Evolutionary conservation across 2,113 vertebrate genomes (phyloP).

Genomic region (Cairina moschata): DNA sequence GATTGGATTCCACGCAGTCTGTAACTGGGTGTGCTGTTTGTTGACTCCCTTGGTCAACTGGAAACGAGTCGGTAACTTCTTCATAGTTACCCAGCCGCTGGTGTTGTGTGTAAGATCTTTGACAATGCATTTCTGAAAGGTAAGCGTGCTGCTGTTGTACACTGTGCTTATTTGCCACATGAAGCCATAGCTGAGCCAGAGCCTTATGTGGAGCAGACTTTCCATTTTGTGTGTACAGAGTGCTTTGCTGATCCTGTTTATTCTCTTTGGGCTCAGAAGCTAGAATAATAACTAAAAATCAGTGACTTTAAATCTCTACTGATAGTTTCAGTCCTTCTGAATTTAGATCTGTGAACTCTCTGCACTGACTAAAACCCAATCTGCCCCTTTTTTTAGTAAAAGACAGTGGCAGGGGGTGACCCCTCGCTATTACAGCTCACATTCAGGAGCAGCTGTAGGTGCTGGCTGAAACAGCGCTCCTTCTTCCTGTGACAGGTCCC

Average conservation of each 20-base stretch:
- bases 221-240: not conserved
- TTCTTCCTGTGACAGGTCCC: not conserved
- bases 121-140: not conserved
- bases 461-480: not conserved
- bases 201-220: not conserved
- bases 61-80: not conserved
- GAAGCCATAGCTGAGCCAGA: not conserved
- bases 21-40: not conserved
- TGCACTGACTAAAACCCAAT: not conserved
- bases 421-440: not conserved
- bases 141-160: not conserved
- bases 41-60: not conserved
- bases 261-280: not conserved
- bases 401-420: not conserved
- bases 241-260: not conserved
- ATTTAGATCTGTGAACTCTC: not conserved
- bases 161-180: not conserved
- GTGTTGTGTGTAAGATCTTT: rapidly evolving
- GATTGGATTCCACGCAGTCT: not conserved
- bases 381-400: not conserved
- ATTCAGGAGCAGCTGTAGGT: not conserved
- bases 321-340: not conserved
- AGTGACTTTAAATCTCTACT: not conserved
- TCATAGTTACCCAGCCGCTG: not conserved
- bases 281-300: not conserved